Evolutionary conservation across 2,113 vertebrate genomes (phyloP), one percentile per base, ranked within the genome.

Genomic region (Pangasianodon hypophthalmus): DNA sequence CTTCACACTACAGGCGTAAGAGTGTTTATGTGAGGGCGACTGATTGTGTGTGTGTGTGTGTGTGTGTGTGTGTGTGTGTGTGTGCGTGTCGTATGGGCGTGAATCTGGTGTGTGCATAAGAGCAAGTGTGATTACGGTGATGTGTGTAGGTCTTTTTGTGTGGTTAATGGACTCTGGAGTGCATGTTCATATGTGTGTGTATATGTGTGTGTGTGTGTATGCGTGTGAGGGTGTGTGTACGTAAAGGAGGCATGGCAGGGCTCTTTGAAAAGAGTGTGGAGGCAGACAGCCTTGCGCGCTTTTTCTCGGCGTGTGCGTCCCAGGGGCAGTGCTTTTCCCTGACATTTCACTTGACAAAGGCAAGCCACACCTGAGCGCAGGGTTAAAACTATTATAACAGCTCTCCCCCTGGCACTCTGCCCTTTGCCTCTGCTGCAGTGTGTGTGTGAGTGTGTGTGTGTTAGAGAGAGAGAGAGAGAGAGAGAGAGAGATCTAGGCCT

Each of bases 311-410:
- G 91, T 54, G 88, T 86, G 86, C 87, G 92, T 94, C 95, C 93
- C 95, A 75, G 52, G 95, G 94, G 95, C 92, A 93, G 90, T 93
- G 94, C 95, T 94, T 95, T 94, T 95, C 94, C 93, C 92, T 96
- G 96, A 96, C 96, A 96, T 96, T 96, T 96, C 92, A 91, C 95
- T 92, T 95, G 95, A 96, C 96, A 96, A 96, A 96, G 94, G 95
- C 92, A 86, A 95, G 93, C 94, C 94, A 92, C 95, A 96, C 96
- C 95, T 96, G 95, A 96, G 94, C 89, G 90, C 94, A 90, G 94
- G 95, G 96, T 96, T 96, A 96, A 96, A 96, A 95, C 95, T 95
- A 96, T 95, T 96, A 96, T 94, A 94, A 93, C 93, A 93, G 90
- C 85, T 93, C 93, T 95, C 95, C 95, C 95, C 92, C 94, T 87